Base-by-base conservation (phyloP, 2,888 invertebrate species). In the Apocheima hispidaria region DNA sequence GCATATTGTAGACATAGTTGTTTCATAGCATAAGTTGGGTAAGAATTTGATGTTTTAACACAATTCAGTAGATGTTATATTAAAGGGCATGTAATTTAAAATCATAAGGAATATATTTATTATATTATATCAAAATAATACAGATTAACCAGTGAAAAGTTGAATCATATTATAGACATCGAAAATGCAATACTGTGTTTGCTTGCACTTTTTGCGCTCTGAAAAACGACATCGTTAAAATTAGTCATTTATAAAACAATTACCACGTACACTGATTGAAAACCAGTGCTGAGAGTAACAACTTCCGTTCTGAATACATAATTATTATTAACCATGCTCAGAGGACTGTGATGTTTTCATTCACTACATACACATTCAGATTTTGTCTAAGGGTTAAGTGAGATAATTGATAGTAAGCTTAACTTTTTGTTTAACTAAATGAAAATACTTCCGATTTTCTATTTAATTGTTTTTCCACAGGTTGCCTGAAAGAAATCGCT, bases 271-370 rank as follows among this genome's bases (percentile, higher is more conserved):
- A 44, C 36, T 58, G 58, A 48, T 53, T 57, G 50, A 51, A 48
- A 51, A 28, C 51, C 21, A 36, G 30, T 16, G 28, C 46, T 10
- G 26, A 38, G 26, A 20, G 43, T 55, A 67, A 69, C 68, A 69
- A 61, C 53, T 59, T 52, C 28, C 43, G 64, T 38, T 60, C 52
- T 61, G 56, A 66, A 54, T 60, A 53, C 68, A 75, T 72, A 69
- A 75, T 70, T 66, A 72, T 66, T 65, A 70, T 67, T 66, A 70
- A 71, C 66, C 66, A 57, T 41, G 58, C 65, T 65, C 60, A 57
- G 56, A 60, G 51, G 67, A 66, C 21, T 18, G 21, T 3, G n/a
- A 46, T 30, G 18, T 28, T 30, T 28, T 38, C 18, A 38, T 38
- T 9, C 9, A 16, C 6, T 4, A 16, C 4, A 36, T 16, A 5